These are phyloP conservation scores for Limnephilus auricula DNA, from an alignment of 2,888 invertebrate species.

Conservation along the genomic window DNA sequence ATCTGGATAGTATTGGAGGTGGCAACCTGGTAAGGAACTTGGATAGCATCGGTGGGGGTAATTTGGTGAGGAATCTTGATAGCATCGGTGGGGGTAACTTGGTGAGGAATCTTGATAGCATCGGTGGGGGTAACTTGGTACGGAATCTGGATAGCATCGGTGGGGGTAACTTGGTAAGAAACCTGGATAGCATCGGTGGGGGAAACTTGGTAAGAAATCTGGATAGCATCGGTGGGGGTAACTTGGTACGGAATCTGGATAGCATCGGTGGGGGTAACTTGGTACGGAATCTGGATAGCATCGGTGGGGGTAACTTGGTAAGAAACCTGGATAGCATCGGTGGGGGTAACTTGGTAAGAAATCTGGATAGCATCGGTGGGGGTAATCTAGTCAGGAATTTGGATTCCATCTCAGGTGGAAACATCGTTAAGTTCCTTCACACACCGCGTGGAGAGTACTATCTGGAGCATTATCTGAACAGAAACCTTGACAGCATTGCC, in stretches of 20 bases:
- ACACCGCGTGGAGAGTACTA: slow-evolving; percentile 74
- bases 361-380: slow-evolving; percentile 69
- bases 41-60: slow-evolving; percentile 75
- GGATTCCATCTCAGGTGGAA: slow-evolving; percentile 72
- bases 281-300: slow-evolving; percentile 72
- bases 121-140: slow-evolving; percentile 72
- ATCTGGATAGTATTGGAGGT: slow-evolving; percentile 72
- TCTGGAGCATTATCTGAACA: slow-evolving; percentile 64
- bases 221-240: slow-evolving; percentile 73
- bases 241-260: slow-evolving; percentile 72
- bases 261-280: slow-evolving; percentile 71
- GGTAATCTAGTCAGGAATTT: slow-evolving; percentile 71
- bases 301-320: slow-evolving; percentile 71
- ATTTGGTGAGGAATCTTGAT: slow-evolving; percentile 70
- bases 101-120: slow-evolving; percentile 68
- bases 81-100: slow-evolving; percentile 73
- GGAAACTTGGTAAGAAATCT: slow-evolving; percentile 68
- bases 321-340: slow-evolving; percentile 74
- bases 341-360: slow-evolving; percentile 71
- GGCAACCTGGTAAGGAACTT: slow-evolving; percentile 74
- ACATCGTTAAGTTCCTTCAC: slow-evolving; percentile 75
- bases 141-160: slow-evolving; percentile 66
- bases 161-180: slow-evolving; percentile 67
- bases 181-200: slow-evolving; percentile 69
- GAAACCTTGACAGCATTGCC: slow-evolving; percentile 72